phyloP scores from a whole-genome alignment of 2,888 invertebrate genomes.

The Elysia crispata region DNA sequence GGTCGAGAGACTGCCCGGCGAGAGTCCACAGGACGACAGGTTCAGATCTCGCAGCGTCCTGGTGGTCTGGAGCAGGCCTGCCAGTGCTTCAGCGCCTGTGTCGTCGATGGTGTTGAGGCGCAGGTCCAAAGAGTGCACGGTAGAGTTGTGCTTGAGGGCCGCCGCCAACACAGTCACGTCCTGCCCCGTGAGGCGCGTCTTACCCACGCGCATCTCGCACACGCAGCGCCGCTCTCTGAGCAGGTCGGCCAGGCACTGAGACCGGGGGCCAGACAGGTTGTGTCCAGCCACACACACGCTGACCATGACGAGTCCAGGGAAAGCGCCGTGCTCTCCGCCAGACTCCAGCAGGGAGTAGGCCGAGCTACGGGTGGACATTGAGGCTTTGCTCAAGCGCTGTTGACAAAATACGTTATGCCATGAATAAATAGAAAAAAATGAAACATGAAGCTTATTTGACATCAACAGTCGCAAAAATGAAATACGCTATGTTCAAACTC shows the following conservation, averaged over 20 bases:
- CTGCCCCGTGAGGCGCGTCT: constrained; percentile 68
- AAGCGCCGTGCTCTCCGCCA: constrained; percentile 42
- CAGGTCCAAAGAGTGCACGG: constrained; percentile 69
- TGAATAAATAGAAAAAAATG: too few relatives aligned
- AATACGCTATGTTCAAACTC: too few relatives aligned
- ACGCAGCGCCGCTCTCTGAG: constrained; percentile 68
- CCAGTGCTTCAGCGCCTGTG: constrained; percentile 65
- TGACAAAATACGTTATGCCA: constrained; percentile 46
- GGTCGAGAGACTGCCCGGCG: constrained; percentile 62
- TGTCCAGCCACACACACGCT: constrained; percentile 72
- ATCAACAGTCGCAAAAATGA: too few relatives aligned
- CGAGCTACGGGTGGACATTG: constrained; percentile 59
- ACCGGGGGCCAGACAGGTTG: constrained; percentile 62
- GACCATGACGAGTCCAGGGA: constrained; percentile 69
- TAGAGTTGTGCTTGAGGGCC: constrained; percentile 61
- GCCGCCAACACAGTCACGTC: constrained; percentile 63
- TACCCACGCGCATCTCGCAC: constrained; percentile 71
- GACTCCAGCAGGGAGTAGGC: constrained; percentile 61
- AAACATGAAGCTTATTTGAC: too few relatives aligned
- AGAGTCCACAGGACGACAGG: constrained; percentile 71
- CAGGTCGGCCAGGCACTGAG: constrained; percentile 63
- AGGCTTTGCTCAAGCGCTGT: constrained; percentile 58
- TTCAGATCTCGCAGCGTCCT: constrained; percentile 66
- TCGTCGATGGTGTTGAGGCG: constrained; percentile 71
- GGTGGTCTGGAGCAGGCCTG: constrained; percentile 65